phyloP scores from a whole-genome alignment of 2,113 vertebrate genomes.

The Noctilio leporinus region DNA sequence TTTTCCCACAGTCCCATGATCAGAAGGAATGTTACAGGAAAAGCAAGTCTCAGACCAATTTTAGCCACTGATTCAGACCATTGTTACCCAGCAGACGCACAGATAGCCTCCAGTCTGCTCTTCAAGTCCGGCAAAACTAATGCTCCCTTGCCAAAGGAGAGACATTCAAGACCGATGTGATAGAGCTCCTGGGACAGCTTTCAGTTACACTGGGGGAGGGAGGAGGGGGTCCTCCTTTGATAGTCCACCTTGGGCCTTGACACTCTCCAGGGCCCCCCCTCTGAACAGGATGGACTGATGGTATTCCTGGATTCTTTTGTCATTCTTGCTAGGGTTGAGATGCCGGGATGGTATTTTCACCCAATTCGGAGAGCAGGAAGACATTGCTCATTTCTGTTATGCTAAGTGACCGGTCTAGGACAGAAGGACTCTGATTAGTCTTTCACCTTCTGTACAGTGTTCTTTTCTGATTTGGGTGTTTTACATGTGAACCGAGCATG shows the following conservation, averaged over 20 bases:
- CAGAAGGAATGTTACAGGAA: not conserved
- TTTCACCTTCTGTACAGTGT: not conserved
- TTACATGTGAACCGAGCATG: not conserved
- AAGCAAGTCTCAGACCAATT: not conserved
- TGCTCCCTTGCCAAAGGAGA: not conserved
- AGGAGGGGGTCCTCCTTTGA: not conserved
- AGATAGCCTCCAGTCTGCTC: not conserved
- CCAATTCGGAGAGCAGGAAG: not conserved
- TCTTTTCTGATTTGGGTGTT: constrained; percentile 6
- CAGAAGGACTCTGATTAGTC: not conserved
- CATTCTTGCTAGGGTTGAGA: not conserved
- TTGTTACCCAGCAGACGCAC: not conserved
- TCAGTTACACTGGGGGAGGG: not conserved
- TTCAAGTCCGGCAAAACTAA: not conserved
- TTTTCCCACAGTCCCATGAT: constrained; percentile 3
- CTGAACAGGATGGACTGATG: not conserved
- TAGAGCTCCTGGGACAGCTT: not conserved
- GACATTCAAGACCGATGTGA: not conserved
- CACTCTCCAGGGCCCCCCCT: not conserved
- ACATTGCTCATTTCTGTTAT: not conserved
- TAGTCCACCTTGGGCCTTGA: not conserved
- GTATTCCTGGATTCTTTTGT: constrained; percentile 4
- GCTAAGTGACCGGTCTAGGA: not conserved
- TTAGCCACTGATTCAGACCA: not conserved
- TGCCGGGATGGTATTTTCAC: not conserved